Percentiles rank a stretch among this genome's conserved stretches.
These are phyloP conservation scores for Cyprinodon tularosa DNA, from an alignment of 2,113 vertebrate species.

Conservation along the genomic window DNA sequence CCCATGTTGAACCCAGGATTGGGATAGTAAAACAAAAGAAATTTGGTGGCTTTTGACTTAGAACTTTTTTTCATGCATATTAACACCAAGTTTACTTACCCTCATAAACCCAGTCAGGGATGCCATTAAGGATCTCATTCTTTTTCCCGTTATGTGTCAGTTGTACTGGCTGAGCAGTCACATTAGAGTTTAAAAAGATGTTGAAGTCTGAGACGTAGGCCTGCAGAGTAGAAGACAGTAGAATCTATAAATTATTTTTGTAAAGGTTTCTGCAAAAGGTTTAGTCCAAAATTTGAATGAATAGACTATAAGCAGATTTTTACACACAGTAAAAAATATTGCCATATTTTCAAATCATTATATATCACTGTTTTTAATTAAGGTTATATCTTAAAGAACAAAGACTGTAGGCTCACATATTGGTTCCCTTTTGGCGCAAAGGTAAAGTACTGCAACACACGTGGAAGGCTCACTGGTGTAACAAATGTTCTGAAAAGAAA, in stretches of 20 bases:
- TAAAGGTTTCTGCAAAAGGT: background rate
- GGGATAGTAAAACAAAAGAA: background rate
- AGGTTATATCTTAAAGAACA: background rate
- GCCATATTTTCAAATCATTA: background rate
- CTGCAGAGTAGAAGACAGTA: slow-evolving; percentile 68
- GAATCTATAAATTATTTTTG: background rate
- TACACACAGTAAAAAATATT: background rate
- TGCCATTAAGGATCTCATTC: slow-evolving; percentile 92
- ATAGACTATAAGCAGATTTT: background rate
- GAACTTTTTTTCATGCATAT: background rate
- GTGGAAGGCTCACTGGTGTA: slow-evolving; percentile 82
- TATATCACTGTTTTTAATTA: background rate
- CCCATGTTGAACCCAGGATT: background rate
- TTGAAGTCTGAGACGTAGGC: slow-evolving; percentile 90
- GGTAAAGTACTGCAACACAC: slow-evolving; percentile 85
- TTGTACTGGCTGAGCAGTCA: slow-evolving; percentile 78
- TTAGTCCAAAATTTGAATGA: background rate
- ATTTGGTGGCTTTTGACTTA: background rate
- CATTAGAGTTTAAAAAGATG: slow-evolving; percentile 84
- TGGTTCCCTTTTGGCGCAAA: slow-evolving; percentile 89
- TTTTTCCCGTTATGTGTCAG: slow-evolving; percentile 87
- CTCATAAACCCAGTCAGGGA: slow-evolving; percentile 98
- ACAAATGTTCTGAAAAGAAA: slow-evolving; percentile 85
- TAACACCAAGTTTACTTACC: slow-evolving; percentile 74
- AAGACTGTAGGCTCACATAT: slow-evolving; percentile 82